Percentiles rank a stretch among this genome's conserved stretches.
Evolutionary conservation across 2,797 vertebrate species (phyloP).

Genomic region (Falco concolor): DNA sequence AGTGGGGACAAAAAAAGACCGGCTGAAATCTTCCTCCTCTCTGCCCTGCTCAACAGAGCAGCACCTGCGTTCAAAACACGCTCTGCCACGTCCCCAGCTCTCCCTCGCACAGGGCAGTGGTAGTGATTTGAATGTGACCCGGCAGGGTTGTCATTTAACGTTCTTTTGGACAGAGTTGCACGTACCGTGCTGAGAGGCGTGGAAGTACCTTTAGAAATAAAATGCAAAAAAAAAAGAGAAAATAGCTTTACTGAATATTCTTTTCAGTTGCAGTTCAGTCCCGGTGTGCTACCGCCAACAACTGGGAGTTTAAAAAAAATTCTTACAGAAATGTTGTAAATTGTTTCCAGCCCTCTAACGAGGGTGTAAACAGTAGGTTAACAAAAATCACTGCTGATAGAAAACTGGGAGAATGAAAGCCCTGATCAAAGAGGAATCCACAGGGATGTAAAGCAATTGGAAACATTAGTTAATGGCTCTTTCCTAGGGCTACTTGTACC

Average conservation of each 20-base stretch:
- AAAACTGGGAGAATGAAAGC: neutral
- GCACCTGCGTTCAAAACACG: accelerated
- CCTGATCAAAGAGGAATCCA: neutral
- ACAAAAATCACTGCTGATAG: neutral
- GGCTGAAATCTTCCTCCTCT: neutral
- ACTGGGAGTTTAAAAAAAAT: neutral
- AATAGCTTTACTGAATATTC: neutral
- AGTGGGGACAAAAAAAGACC: neutral
- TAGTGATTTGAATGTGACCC: accelerated
- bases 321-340: neutral
- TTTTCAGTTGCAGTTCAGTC: neutral
- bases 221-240: neutral
- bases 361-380: neutral
- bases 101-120: neutral
- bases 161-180: neutral
- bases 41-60: neutral
- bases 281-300: neutral
- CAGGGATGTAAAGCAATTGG: neutral
- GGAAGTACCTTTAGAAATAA: neutral
- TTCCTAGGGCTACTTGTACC: neutral
- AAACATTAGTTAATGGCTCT: neutral
- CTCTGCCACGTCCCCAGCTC: accelerated
- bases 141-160: accelerated
- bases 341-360: neutral
- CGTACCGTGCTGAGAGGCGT: accelerated